Conservation (phyloP, 2,888 invertebrate genomes). For the Chrysopilus asiliformis region DNA sequence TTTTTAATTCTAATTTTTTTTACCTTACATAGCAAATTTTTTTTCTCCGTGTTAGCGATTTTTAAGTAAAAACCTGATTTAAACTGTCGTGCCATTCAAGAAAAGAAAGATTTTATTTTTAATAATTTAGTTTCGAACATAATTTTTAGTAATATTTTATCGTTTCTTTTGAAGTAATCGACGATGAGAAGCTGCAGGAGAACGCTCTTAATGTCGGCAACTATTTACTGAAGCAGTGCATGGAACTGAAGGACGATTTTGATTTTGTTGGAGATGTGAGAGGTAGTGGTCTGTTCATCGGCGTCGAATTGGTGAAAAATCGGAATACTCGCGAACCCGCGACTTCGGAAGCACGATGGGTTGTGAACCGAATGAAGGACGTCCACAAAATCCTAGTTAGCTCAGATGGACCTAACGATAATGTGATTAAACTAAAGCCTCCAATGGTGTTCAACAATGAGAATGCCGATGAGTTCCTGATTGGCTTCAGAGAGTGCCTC, state of each 20-base stretch:
- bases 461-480: conserved; percentile 65
- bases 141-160: no score
- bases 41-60: no score
- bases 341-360: conserved; percentile 62
- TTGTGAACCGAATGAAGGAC: conserved; percentile 64
- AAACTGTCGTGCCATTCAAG: no score
- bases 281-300: conserved; percentile 88
- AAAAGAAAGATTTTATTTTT: no score
- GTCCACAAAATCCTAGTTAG: conserved; percentile 77
- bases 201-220: conserved; percentile 73
- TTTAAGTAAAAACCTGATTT: no score
- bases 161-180: no score
- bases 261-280: conserved; percentile 76
- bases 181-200: conserved; percentile 71
- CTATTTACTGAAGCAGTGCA: conserved; percentile 55
- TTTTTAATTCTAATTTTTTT: no score
- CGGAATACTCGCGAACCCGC: conserved; percentile 65
- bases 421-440: conserved; percentile 89
- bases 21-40: no score
- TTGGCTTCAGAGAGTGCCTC: conserved; percentile 34
- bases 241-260: conserved; percentile 58
- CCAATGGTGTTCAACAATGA: conserved; percentile 79
- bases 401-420: conserved; percentile 81
- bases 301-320: conserved; percentile 80
- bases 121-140: no score